Evolutionary conservation across 2,797 vertebrate genomes (phyloP).

Genomic region (Sphaeramia orbicularis): DNA sequence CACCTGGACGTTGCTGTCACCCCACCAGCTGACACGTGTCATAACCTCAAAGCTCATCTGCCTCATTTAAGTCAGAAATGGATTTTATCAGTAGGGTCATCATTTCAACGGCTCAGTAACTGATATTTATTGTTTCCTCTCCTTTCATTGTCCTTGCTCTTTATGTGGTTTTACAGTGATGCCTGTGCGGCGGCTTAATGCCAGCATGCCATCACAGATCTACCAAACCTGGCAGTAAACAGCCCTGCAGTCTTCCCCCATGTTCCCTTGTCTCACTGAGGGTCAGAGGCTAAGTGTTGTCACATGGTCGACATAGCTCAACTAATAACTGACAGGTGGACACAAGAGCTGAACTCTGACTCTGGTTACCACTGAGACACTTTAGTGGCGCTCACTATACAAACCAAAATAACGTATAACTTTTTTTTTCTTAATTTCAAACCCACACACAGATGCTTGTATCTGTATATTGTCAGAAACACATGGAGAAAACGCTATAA

Average conservation of each 20-base stretch:
- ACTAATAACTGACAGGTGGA: conserved; percentile 81
- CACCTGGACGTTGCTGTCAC: conserved; percentile 48
- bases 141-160: too few species aligned
- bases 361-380: conserved; percentile 32
- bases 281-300: conserved; percentile 74
- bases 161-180: too few species aligned
- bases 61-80: too few species aligned
- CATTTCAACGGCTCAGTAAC: too few species aligned
- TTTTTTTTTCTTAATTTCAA: not conserved
- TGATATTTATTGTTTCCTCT: too few species aligned
- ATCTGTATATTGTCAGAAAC: too few species aligned
- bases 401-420: not conserved
- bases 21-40: conserved; percentile 31
- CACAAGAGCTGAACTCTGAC: conserved; percentile 54
- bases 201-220: not conserved
- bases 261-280: conserved; percentile 17
- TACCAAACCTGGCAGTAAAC: conserved; percentile 13
- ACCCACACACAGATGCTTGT: not conserved
- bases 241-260: not conserved
- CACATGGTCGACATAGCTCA: conserved; percentile 73
- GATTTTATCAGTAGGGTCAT: too few species aligned
- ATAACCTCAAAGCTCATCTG: conserved; percentile 5
- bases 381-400: conserved; percentile 1
- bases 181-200: not conserved
- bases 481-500: too few species aligned